phyloP scores from a whole-genome alignment of 1,140 invertebrate genomes.

The Musca vetustissima region DNA sequence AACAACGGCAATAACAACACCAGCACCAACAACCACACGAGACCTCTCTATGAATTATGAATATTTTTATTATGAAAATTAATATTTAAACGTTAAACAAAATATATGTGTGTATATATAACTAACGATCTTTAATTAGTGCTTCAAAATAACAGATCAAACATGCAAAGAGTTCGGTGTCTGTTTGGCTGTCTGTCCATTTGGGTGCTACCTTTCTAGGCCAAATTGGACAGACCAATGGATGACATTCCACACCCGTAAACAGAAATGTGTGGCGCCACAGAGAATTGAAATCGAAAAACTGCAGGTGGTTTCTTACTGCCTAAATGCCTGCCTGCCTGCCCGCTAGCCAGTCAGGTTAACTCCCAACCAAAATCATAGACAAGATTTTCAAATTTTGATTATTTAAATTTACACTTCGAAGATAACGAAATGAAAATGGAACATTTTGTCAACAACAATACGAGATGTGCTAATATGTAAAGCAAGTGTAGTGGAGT shows the following conservation, averaged over 20 bases:
- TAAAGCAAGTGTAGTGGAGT: no score
- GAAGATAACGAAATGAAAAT: background rate
- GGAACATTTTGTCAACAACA: background rate
- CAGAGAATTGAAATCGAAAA: constrained; percentile 4
- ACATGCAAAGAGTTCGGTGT: no score
- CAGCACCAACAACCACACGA: no score
- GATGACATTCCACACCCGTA: background rate
- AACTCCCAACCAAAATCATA: background rate
- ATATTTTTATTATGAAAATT: constrained; percentile 22
- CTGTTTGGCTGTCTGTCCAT: no score
- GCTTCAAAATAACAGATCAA: constrained; percentile 6
- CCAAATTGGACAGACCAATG: background rate
- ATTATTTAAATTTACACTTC: constrained; percentile 17
- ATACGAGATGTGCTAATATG: no score
- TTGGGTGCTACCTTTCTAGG: background rate
- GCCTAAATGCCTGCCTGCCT: no score
- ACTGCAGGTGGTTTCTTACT: constrained; percentile 5
- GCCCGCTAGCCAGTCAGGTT: background rate
- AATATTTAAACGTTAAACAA: constrained; percentile 4
- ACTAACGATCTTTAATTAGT: constrained; percentile 20
- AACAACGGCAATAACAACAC: no score
- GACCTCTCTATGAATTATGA: constrained; percentile 1
- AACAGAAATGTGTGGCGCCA: constrained; percentile 7
- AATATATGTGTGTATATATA: no score
- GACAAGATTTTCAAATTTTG: background rate